Evolutionary conservation across 1,140 invertebrate genomes (phyloP), one percentile per base, ranked within the genome.

Genomic region (Proales similis): DNA sequence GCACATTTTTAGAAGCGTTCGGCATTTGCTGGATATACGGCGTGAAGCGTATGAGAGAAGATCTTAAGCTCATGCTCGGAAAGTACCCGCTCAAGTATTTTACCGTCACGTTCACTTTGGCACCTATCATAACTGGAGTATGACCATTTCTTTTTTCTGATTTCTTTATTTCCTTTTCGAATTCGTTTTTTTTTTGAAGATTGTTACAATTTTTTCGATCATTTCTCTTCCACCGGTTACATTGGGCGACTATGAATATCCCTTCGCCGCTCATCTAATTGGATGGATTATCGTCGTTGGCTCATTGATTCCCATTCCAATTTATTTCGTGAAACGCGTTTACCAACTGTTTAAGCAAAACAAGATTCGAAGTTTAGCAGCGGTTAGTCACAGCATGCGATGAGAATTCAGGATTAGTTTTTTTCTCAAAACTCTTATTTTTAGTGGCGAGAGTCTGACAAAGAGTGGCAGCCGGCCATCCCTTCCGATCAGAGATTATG

Each of bases 1-100:
- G 88, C 49, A 75, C 72, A 22, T 63, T 87, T 42, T 78, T 80
- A 27, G 86, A 89, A 72, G 83, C 85, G 53, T 81, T 87, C 42
- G 78, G 86, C 0, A 83, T 89, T 27, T 82, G 83, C 7, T 88
- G 85, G 85, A 80, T 88, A 2, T 88, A 88, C 70, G 61, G 61
- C 7, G 43, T 48, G 11, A 22, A 12, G 1, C 27, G 33, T 14
- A 2, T 48, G n/a, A 48, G 30, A 48, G 29, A 14, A 14, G 43
- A 63, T 48, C 4, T 62, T 9, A 47, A 45, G 38, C 29, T 62
- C 32, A 62, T 62, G 57, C 17, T 62, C n/a, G 51, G 51, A 22
- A 24, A 29, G 27, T 2, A 57, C 9, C 14, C 32, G 12, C 39
- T 29, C 27, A 42, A 57, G 39, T 57, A 57, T 12, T 57, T 36